Percentiles rank a stretch among this genome's conserved stretches.
These are phyloP conservation scores for Andrena chrysosceles DNA, from an alignment of 2,888 invertebrate genomes.

Conservation along the genomic window DNA sequence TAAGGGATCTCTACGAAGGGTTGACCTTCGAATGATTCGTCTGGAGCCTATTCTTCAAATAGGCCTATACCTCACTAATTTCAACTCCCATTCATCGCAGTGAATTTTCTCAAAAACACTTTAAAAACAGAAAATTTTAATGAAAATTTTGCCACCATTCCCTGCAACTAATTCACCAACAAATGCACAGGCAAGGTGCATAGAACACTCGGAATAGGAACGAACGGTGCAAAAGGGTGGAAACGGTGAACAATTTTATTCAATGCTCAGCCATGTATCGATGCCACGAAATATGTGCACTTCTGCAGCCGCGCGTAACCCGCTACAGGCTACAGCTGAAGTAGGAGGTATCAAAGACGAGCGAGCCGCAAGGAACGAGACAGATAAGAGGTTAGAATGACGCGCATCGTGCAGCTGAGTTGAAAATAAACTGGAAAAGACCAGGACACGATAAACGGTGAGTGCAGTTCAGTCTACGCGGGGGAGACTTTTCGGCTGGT, in stretches of 20 bases:
- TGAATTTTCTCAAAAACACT: too few species aligned
- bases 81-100: too few species aligned
- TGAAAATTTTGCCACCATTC: too few species aligned
- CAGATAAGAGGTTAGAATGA: conserved; percentile 42
- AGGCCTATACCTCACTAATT: too few species aligned
- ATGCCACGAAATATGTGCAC: neutral
- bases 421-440: conserved; percentile 57
- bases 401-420: conserved; percentile 23
- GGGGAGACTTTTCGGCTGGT: conserved; percentile 46
- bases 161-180: too few species aligned
- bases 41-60: too few species aligned
- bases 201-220: too few species aligned
- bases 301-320: neutral
- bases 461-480: conserved; percentile 31
- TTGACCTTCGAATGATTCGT: too few species aligned
- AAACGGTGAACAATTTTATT: too few species aligned
- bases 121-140: too few species aligned
- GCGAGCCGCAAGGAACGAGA: conserved; percentile 18
- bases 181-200: too few species aligned
- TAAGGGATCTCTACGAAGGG: neutral
- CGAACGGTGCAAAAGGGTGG: too few species aligned
- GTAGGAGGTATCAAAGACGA: neutral
- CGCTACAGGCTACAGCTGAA: conserved; percentile 1
- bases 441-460: conserved; percentile 32
- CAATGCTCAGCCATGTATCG: neutral